A percentile compares a stretch with the other conserved stretches of the same genome.
These are phyloP conservation scores for Drosophila meridiana DNA, from an alignment of 2,888 invertebrate species.

Conservation along the genomic window DNA sequence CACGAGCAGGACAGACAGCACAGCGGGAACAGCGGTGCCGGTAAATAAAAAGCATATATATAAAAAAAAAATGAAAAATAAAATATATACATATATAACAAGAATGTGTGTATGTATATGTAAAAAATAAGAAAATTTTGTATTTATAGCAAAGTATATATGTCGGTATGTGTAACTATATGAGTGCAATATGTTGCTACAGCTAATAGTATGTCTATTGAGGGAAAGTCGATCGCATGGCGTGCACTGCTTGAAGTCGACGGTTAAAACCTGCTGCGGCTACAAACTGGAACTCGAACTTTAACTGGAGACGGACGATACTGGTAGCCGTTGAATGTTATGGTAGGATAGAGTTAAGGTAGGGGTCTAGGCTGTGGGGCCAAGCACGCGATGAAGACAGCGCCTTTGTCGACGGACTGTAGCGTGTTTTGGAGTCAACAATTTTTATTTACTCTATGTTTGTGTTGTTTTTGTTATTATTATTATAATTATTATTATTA, in stretches of 20 bases:
- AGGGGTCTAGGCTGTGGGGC: not conserved
- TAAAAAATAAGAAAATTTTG: slow-evolving; percentile 31
- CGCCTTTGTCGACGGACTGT: slow-evolving; percentile 67
- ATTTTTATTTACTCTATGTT: slow-evolving; percentile 58
- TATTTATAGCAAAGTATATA: slow-evolving; percentile 48
- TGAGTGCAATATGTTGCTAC: slow-evolving; percentile 23
- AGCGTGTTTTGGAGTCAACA: slow-evolving; percentile 73
- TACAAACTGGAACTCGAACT: slow-evolving; percentile 29
- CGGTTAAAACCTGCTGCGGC: slow-evolving; percentile 51
- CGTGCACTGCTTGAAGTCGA: slow-evolving; percentile 75
- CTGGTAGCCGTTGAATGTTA: not conserved
- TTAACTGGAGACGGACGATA: slow-evolving; percentile 32
- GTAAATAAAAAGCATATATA: slow-evolving; percentile 26
- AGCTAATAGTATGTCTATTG: slow-evolving; percentile 22
- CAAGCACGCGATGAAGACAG: slow-evolving; percentile 51
- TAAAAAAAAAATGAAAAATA: slow-evolving; percentile 35
- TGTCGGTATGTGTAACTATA: slow-evolving; percentile 26
- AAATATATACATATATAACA: slow-evolving; percentile 27
- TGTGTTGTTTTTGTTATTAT: slow-evolving; percentile 23
- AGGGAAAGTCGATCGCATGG: slow-evolving; percentile 60
- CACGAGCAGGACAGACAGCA: slow-evolving; percentile 29
- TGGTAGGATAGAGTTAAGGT: not conserved
- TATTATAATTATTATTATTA: slow-evolving; percentile 21
- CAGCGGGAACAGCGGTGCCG: slow-evolving; percentile 41
- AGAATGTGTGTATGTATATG: not conserved